Base-by-base conservation (phyloP, 2,797 vertebrate genomes). In the Mus minutoides region DNA sequence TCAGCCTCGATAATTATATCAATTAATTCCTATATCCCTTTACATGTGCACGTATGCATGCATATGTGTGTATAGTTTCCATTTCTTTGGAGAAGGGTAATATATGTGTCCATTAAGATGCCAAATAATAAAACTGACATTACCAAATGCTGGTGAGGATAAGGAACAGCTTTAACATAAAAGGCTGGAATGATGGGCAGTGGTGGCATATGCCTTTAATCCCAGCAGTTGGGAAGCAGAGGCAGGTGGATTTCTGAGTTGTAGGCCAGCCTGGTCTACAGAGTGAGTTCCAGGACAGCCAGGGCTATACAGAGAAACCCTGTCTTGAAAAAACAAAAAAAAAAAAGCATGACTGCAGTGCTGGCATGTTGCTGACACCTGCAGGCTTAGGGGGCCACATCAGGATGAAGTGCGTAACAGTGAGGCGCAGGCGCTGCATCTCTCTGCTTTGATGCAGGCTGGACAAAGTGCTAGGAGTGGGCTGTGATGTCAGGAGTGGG, bases 81-180 rank as follows among this genome's bases (percentile, higher is more conserved):
- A 22, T 87, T 96, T 94, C 29, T 89, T 77, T 94, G 8, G 62
- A 96, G 79, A 96, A 93, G 10, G 14, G 34, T 73, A 93, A 93
- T 34, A 90, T 1, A 88, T 58, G n/a, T 77, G 26, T 85, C 84
- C 37, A 73, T 62, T 90, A 93, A 93, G 91, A 87, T 92, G 69
- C 46, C 49, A 93, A 90, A 93, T 31, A 93, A 89, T 90, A 90
- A 92, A 86, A 76, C 75, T 56, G 67, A 85, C n/a, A 95, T 75
- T 22, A 92, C 17, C 52, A 86, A 75, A 89, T 64, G 73, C 73
- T 69, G 75, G 62, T 79, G 90, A 93, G 52, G 29, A 87, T 64
- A 16, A 17, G 26, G 52, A 94, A 46, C 78, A 92, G 90, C n/a
- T 37, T 2, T 58, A 93, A 94, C n/a, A 49, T 16, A 14, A 75